Evolutionary conservation across 2,113 vertebrate genomes (phyloP), one percentile per base, ranked within the genome.

Genomic region (Grammomys dolichurus): DNA sequence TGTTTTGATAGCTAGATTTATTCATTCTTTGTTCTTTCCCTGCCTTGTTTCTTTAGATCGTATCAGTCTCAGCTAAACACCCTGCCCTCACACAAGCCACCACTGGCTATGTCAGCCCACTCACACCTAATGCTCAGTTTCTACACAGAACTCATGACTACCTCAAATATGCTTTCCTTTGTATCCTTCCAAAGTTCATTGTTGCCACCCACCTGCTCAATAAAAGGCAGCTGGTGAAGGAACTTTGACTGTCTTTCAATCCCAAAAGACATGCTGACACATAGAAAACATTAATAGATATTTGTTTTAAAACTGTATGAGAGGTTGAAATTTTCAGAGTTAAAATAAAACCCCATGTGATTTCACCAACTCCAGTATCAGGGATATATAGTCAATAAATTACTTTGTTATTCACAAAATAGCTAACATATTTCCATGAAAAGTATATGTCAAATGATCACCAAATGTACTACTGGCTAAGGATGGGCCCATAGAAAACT

Each of bases 401-500:
- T 67, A 36, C 65, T 94, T 87, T 84, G 8, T 17, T 80, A 13
- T 81, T 40, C 40, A 40, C 40, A 40, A 97, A 81, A 92, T 97
- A 72, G 91, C 58, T 28, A 58, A 93, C 43, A 97, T 72, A 93
- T 97, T 93, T 81, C 89, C 82, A 95, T 95, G 95, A 91, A 96
- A 87, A 91, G 95, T 86, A 93, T 89, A 97, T 48, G 96, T 70
- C 26, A 95, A 97, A 96, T 91, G 92, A 95, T 96, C 92, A 43
- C 93, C 89, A 97, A 97, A 89, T 97, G 95, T 78, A 97, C 77
- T 11, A 31, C 19, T 51, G 36, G 9, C 73, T 48, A 73, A 43
- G 63, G 60, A n/a, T 33, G 40, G 10, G 7, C 24, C n/a, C 56
- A 43, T 58, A 72, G 51, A 4, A 48, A 28, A 88, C 48, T 72